These are phyloP conservation scores for Gavialis gangeticus DNA, from an alignment of 2,113 vertebrate genomes.

Conservation along the genomic window DNA sequence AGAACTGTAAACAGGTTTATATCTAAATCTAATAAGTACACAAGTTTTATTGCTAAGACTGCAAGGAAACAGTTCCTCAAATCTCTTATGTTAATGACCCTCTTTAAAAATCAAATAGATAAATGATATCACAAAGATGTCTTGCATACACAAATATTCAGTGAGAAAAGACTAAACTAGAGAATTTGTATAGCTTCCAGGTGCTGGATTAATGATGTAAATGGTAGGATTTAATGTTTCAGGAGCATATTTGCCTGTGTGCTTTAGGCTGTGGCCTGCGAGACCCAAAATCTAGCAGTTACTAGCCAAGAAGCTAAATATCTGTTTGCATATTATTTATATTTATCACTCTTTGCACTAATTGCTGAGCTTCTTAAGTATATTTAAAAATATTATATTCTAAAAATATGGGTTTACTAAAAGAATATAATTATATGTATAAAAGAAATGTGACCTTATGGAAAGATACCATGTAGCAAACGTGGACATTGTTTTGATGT, in stretches of 20 bases:
- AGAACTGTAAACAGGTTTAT: background rate
- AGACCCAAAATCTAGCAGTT: background rate
- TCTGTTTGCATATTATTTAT: background rate
- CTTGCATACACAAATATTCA: background rate
- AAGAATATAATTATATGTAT: background rate
- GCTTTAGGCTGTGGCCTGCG: background rate
- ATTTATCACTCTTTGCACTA: background rate
- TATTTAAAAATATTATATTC: background rate
- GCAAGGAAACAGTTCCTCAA: background rate
- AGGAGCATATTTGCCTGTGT: fast-evolving
- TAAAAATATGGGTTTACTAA: background rate
- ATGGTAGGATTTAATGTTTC: background rate
- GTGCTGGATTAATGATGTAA: background rate
- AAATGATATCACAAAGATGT: background rate
- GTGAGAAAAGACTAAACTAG: background rate
- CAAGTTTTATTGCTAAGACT: background rate
- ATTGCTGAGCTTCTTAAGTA: background rate
- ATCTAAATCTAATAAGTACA: background rate
- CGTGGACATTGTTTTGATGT: too few species aligned
- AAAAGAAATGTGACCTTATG: background rate
- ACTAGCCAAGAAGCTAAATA: background rate
- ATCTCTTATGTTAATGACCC: background rate
- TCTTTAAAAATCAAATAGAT: background rate
- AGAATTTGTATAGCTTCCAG: background rate
- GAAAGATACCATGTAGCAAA: too few species aligned